phyloP scores from a whole-genome alignment of 2,113 vertebrate genomes.

The Natator depressus region DNA sequence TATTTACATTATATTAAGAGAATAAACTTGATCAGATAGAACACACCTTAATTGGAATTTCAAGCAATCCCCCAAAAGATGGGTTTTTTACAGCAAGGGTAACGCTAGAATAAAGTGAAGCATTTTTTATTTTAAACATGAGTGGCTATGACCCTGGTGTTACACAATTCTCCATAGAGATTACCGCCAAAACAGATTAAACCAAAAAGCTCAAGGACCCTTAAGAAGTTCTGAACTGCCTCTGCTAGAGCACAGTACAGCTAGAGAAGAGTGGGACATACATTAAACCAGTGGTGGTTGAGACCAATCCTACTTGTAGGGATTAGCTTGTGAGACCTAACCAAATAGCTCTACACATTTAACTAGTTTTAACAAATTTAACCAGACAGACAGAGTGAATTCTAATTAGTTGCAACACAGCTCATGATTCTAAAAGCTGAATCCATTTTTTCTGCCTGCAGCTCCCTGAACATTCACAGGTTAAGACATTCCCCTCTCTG shows the following conservation, averaged over 20 bases:
- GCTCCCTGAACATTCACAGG: neutral
- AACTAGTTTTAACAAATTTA: neutral
- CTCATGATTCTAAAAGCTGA: neutral
- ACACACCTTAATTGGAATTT: conserved; percentile 38
- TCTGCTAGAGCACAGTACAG: neutral
- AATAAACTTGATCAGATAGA: conserved; percentile 68
- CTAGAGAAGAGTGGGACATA: neutral
- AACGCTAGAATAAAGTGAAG: conserved; percentile 5
- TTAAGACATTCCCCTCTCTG: rapidly evolving
- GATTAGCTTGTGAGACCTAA: neutral
- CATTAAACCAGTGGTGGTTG: neutral
- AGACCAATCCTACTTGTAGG: neutral
- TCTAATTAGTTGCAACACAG: neutral
- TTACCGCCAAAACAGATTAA: neutral
- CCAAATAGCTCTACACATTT: neutral
- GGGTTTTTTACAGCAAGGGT: neutral
- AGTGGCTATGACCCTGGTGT: conserved; percentile 31
- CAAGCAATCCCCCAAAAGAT: conserved; percentile 9
- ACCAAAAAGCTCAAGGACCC: neutral
- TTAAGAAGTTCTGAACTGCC: neutral
- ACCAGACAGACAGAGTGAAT: neutral
- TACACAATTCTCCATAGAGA: neutral
- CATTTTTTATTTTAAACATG: neutral
- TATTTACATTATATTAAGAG: conserved; percentile 70
- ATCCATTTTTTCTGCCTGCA: neutral